Evolutionary conservation across 2,888 invertebrate genomes (phyloP), one percentile per base, ranked within the genome.

Genomic region (Aphelenchoides bicaudatus): DNA sequence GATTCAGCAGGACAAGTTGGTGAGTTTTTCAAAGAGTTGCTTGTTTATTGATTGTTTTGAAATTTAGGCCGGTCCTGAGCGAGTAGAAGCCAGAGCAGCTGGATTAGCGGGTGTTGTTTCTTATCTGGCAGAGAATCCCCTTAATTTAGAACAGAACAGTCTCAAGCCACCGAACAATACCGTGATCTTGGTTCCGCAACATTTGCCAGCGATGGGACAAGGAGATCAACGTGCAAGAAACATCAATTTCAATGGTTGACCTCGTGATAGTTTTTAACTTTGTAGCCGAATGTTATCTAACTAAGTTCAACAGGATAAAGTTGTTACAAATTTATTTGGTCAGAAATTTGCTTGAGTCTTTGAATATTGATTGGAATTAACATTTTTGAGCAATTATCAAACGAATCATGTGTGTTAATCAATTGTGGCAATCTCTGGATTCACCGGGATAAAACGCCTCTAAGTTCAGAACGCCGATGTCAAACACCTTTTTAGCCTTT

Each of bases 401-500:
- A 43, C 21, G 8, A 25, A 8, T 43, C 43, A 66, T 56, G 67
- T 69, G 56, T 67, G 52, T n/a, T 19, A 25, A 8, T 43, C 43
- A 66, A 57, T 69, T 69, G 56, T 67, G 52, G 39, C 66, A 69
- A 53, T 69, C 69, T 30, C 63, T 61, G 23, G 62, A 58, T 38
- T 69, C 65, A 46, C 69, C 69, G 21, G 67, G 65, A 60, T 62
- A 69, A 2, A 62, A 61, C 8, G 64, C 67, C 49, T 65, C 63
- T 57, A 69, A 54, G 48, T 69, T 69, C 53, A 69, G 57, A 58
- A 63, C 60, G 50, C 69, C 69, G 21, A 65, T 62, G 47, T 69
- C 66, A 61, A 69, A 69, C 3, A 59, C 61, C 51, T 67, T 67
- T 27, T 64, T 52, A 23, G 69, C 65, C 27, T 39, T 48, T 23